phyloP scores from a whole-genome alignment of 2,797 vertebrate genomes.

The Mormyrus proboscirostris region DNA sequence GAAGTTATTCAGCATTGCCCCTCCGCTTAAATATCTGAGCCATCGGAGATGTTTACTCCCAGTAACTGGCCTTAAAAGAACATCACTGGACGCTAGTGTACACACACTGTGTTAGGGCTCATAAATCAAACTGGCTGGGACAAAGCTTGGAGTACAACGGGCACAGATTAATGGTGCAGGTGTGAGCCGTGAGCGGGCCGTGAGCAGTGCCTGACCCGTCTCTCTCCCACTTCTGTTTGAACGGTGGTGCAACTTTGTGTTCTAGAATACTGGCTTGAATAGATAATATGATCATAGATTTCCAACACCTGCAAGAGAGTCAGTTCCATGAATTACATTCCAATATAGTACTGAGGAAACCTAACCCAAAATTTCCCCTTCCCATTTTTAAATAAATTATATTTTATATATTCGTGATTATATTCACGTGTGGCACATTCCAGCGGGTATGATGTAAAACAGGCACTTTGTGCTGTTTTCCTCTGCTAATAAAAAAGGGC shows the following conservation, averaged over 20 bases:
- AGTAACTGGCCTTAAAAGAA: not conserved
- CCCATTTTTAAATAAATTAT: not conserved
- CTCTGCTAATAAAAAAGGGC: not conserved
- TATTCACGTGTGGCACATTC: not conserved
- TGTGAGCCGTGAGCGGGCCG: slow-evolving; percentile 25
- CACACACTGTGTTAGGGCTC: slow-evolving; percentile 18
- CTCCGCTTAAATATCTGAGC: not conserved
- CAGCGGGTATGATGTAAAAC: not conserved
- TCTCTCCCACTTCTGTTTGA: not conserved
- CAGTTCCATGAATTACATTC: not conserved
- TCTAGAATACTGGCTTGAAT: not conserved
- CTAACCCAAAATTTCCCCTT: not conserved
- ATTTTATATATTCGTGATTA: not conserved
- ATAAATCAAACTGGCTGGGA: slow-evolving; percentile 37
- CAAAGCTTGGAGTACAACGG: not conserved
- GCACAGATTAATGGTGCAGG: slow-evolving; percentile 37
- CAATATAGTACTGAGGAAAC: not conserved
- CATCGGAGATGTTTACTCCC: not conserved
- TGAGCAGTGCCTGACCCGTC: not conserved
- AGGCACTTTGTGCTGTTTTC: not conserved
- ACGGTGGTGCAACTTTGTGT: not conserved
- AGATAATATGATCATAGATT: not conserved
- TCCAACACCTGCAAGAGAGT: not conserved
- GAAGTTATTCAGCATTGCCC: not conserved
- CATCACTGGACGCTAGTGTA: not conserved